Evolutionary conservation across 1,140 invertebrate genomes (phyloP), one percentile per base, ranked within the genome.

Genomic region (Linepithema humile): DNA sequence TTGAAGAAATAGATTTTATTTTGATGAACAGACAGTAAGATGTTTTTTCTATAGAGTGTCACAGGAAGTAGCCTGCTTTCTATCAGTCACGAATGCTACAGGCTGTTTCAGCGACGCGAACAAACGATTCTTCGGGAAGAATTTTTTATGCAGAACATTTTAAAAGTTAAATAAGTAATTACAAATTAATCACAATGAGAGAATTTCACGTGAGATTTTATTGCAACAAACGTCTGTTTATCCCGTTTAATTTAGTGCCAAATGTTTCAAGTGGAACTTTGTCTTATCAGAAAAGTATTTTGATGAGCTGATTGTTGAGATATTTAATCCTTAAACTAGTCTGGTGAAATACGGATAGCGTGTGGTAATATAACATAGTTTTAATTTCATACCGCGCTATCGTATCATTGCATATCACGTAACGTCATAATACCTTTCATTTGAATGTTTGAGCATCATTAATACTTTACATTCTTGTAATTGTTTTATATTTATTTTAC

Each of bases 371-470:
- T 53, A 78, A 67, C 65, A 23, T 80, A 53, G 64, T 69, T 80
- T 80, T 70, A 70, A 80, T 70, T 80, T 80, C 48, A 77, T 53
- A 53, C 60, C 17, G 32, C 15, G 15, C 35, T 53, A 55, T 70
- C 23, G 10, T 55, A 70, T 60, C 48, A 78, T 35, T 38, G 12
- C 62, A 38, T 69, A 55, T 40, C 23, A n/a, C 17, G 9, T 80
- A 43, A 53, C 15, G 40, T 69, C 65, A 50, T 40, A 50, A 78
- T 69, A 40, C 3, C 4, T 43, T 23, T 62, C 29, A 5, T 57
- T 43, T 70, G 17, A 80, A 70, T 70, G 55, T 80, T 80, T 80
- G 35, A 55, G 23, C 43, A 7, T 35, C 15, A 38, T 65, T 62
- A 77, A 55, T 69, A 55, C 64, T 55, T 70, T 2, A 40, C 12